These are phyloP conservation scores for Epistrophe eligans DNA, from an alignment of 2,888 invertebrate genomes.

Conservation along the genomic window DNA sequence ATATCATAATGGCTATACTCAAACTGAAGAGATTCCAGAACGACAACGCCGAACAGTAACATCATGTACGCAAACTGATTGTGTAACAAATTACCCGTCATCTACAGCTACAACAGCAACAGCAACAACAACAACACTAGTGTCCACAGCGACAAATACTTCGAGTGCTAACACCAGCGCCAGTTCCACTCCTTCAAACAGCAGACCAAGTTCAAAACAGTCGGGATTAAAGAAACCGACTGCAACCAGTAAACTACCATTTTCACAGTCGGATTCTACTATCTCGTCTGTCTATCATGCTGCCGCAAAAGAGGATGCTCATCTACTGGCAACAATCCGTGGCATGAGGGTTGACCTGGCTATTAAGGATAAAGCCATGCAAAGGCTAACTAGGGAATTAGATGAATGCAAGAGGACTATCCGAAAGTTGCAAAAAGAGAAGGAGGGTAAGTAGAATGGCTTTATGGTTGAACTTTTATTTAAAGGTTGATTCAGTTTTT, in stretches of 20 bases:
- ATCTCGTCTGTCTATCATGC: slow-evolving; percentile 79
- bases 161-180: slow-evolving; percentile 83
- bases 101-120: slow-evolving; percentile 76
- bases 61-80: slow-evolving; percentile 77
- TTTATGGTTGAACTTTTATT: neutral
- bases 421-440: slow-evolving; percentile 90
- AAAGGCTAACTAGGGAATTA: slow-evolving; percentile 89
- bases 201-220: slow-evolving; percentile 84
- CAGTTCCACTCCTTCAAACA: slow-evolving; percentile 82
- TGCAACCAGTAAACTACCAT: slow-evolving; percentile 83
- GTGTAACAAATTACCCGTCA: slow-evolving; percentile 76
- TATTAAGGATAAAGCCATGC: slow-evolving; percentile 89
- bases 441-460: slow-evolving; percentile 85
- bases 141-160: slow-evolving; percentile 79
- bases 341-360: slow-evolving; percentile 90
- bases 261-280: slow-evolving; percentile 85
- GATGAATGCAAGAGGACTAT: slow-evolving; percentile 91
- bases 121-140: slow-evolving; percentile 77
- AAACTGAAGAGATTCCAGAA: slow-evolving; percentile 79
- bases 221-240: slow-evolving; percentile 83
- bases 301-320: slow-evolving; percentile 89
- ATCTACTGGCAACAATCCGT: slow-evolving; percentile 91
- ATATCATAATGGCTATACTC: slow-evolving; percentile 83
- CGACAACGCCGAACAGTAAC: slow-evolving; percentile 66
- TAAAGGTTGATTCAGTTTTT: neutral